Base-by-base conservation (phyloP, 2,113 vertebrate genomes). In the Carettochelys insculpta region DNA sequence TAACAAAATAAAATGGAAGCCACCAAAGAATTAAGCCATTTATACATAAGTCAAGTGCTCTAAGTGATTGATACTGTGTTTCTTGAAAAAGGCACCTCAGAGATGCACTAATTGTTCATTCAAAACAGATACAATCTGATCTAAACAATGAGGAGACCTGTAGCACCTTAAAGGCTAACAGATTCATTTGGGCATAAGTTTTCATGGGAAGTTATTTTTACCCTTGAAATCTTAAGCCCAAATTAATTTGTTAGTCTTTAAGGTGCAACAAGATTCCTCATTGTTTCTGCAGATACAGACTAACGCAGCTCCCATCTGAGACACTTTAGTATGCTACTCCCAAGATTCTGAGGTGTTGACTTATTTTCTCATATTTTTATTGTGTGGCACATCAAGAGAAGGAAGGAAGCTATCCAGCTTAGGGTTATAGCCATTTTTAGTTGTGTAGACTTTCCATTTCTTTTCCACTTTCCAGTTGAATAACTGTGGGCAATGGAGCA, bases 391-490 rank as follows among this genome's bases (percentile, higher is more conserved):
- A 92, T 77, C 65, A 81, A 45, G 51, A 94, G 54, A 51, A 92
- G 86, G 94, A 88, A 90, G 34, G 85, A 85, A 76, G 45, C 38
- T 76, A 83, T 14, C 22, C 34, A 78, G 27, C 22, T 61, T 92
- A 91, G 89, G 91, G 95, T 53, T 87, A 90, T 87, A 78, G 53
- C 3, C 29, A 27, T 56, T 31, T 45, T 85, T 92, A 94, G 86
- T 92, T 93, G 24, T 89, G 86, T 76, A 92, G 75, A 78, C 92
- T 86, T 94, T 91, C 89, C 94, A 95, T 92, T 90, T 51, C 77
- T 91, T 95, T 91, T 80, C 90, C 56, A 53, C 93, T 92, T 95
- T 92, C 90, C 77, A 92, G 88, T 87, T 89, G 87, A 94, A 95
- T 80, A 91, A 90, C 61, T 68, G 90, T 84, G 91, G 85, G 86